Conservation (phyloP, 1,140 invertebrate genomes). For the Cydia fagiglandana region DNA sequence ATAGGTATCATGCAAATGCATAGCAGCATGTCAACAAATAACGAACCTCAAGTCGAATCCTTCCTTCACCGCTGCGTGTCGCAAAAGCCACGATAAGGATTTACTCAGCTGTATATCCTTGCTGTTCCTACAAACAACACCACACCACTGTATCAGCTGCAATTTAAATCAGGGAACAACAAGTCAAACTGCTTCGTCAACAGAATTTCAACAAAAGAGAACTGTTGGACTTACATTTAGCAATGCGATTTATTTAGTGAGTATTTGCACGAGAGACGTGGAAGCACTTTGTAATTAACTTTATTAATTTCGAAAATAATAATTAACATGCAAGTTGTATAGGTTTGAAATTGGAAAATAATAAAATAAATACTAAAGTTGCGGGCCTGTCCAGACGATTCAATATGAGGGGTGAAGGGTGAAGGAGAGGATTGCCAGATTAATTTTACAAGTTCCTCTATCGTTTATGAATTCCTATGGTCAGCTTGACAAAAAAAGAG, state of each 20-base stretch:
- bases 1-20: too few relatives aligned
- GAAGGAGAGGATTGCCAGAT: background rate
- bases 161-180: background rate
- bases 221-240: conserved; percentile 16
- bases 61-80: conserved; percentile 84
- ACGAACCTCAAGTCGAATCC: conserved; percentile 79
- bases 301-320: background rate
- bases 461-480: background rate
- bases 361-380: conserved; percentile 21
- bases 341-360: conserved; percentile 3
- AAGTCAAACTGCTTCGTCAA: conserved; percentile 13
- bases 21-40: background rate
- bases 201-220: conserved; percentile 18
- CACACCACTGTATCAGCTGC: conserved; percentile 25
- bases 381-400: background rate
- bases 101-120: conserved; percentile 83
- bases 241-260: background rate
- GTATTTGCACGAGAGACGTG: background rate
- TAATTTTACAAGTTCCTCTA: background rate
- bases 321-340: background rate
- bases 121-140: conserved; percentile 54
- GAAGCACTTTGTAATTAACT: background rate
- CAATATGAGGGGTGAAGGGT: conserved; percentile 6
- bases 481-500: too few relatives aligned
- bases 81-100: conserved; percentile 84